Percentiles rank a stretch among this genome's conserved stretches.
These are phyloP conservation scores for Abscondita cerata DNA, from an alignment of 2,888 invertebrate species.

Conservation along the genomic window DNA sequence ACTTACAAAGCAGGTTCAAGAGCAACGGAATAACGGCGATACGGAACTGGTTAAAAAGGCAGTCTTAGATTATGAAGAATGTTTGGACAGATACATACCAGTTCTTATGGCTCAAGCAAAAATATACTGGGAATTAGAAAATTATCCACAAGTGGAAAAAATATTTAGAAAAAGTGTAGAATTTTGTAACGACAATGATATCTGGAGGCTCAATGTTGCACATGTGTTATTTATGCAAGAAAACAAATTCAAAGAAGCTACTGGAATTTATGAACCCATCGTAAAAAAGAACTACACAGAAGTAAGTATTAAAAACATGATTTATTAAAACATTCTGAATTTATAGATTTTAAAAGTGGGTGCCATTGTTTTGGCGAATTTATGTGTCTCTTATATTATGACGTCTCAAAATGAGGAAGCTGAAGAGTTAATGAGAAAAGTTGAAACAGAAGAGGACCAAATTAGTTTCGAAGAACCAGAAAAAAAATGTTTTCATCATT, in stretches of 20 bases:
- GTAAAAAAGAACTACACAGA: slow-evolving; percentile 94
- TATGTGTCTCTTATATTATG: slow-evolving; percentile 99
- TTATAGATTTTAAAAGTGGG: slow-evolving; percentile 87
- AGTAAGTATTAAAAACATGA: slow-evolving; percentile 55
- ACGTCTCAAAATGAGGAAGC: slow-evolving; percentile 98
- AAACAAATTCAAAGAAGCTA: slow-evolving; percentile 97
- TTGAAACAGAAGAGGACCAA: slow-evolving; percentile 97
- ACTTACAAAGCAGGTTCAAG: slow-evolving; percentile 93
- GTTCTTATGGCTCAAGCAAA: slow-evolving; percentile 99
- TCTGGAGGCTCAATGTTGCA: slow-evolving; percentile 97
- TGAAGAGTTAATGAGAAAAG: slow-evolving; percentile 97
- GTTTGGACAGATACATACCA: slow-evolving; percentile 91
- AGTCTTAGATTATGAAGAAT: slow-evolving; percentile 90
- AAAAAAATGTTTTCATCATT: slow-evolving; percentile 93
- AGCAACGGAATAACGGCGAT: slow-evolving; percentile 86
- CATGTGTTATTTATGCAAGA: slow-evolving; percentile 99
- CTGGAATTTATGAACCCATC: slow-evolving; percentile 97
- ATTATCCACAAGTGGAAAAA: slow-evolving; percentile 95
- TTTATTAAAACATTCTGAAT: slow-evolving; percentile 31
- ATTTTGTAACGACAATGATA: slow-evolving; percentile 96
- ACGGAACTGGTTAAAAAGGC: slow-evolving; percentile 89
- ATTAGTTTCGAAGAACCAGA: slow-evolving; percentile 91
- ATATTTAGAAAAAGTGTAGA: slow-evolving; percentile 97
- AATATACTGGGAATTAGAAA: slow-evolving; percentile 97
- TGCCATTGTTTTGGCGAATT: slow-evolving; percentile 97